Evolutionary conservation across 37 sponge, comb jelly and placozoan genomes (phyloP).

Genomic region (Aplysina aerophoba): DNA sequence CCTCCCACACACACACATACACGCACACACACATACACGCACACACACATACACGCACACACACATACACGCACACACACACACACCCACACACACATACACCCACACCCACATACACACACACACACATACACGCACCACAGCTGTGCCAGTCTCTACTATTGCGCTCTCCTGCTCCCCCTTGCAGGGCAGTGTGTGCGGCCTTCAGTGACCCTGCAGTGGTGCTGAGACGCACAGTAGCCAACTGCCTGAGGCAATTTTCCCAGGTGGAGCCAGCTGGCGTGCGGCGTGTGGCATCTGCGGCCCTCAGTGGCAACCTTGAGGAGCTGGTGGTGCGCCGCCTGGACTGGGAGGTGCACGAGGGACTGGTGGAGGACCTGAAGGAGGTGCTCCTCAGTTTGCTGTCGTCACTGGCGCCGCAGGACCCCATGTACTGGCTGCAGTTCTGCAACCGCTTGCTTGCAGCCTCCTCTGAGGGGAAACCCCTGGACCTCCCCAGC

Average conservation of each 20-base stretch:
- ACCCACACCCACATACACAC: too few species aligned
- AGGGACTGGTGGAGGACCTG: conserved; percentile 67
- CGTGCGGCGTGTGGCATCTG: conserved; percentile 15
- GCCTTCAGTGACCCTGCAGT: conserved; percentile 73
- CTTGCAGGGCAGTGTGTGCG: conserved; percentile 30
- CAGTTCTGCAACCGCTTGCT: conserved; percentile 82
- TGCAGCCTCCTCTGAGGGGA: conserved; percentile 42
- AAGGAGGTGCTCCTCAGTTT: conserved; percentile 87
- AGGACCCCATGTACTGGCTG: conserved; percentile 87
- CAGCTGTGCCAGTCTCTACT: too few species aligned
- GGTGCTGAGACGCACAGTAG: conserved; percentile 79
- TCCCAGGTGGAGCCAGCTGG: conserved; percentile 81
- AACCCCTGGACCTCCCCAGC: neutral
- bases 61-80: too few species aligned
- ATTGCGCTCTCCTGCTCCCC: too few species aligned
- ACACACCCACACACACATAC: too few species aligned
- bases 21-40: too few species aligned
- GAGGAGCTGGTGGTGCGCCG: conserved; percentile 66
- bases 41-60: too few species aligned
- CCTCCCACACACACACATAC: too few species aligned
- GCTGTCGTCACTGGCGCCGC: conserved; percentile 69
- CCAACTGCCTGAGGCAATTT: conserved; percentile 88
- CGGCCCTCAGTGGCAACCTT: conserved; percentile 28
- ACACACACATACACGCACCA: too few species aligned
- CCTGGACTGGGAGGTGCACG: conserved; percentile 82